Evolutionary conservation across 2,113 vertebrate species (phyloP).

Genomic region (Festucalex cinctus): DNA sequence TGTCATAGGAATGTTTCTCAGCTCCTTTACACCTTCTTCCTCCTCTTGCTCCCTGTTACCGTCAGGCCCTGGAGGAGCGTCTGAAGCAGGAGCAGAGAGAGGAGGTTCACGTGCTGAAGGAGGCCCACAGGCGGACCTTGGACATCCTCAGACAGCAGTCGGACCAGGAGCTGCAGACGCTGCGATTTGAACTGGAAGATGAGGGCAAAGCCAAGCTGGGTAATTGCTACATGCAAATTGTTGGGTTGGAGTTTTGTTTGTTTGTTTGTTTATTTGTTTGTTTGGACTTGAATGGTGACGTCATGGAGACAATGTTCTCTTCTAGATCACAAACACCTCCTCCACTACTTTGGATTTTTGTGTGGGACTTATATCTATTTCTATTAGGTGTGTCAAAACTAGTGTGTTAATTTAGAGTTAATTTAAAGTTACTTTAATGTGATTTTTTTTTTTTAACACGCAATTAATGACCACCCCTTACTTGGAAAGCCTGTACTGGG

Average conservation of each 20-base stretch:
- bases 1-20: neutral
- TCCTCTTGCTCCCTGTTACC: neutral
- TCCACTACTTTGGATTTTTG: too few species aligned
- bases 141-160: constrained; percentile 90
- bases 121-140: constrained; percentile 88
- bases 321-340: neutral
- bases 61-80: constrained; percentile 87
- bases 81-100: constrained; percentile 90
- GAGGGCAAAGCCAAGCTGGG: constrained; percentile 96
- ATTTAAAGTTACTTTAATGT: too few species aligned
- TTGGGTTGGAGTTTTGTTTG: too few species aligned
- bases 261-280: too few species aligned
- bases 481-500: too few species aligned
- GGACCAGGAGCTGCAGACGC: constrained; percentile 91
- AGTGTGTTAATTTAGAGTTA: too few species aligned
- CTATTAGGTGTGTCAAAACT: too few species aligned
- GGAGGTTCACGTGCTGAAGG: constrained; percentile 88
- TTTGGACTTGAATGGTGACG: neutral
- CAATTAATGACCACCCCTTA: too few species aligned
- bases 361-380: too few species aligned
- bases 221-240: constrained; percentile 38
- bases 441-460: too few species aligned
- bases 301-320: neutral
- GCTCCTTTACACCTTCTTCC: neutral
- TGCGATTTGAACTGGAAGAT: constrained; percentile 92